Conservation (phyloP, 64 coral and sea anemone species). For the Montipora capricornis region DNA sequence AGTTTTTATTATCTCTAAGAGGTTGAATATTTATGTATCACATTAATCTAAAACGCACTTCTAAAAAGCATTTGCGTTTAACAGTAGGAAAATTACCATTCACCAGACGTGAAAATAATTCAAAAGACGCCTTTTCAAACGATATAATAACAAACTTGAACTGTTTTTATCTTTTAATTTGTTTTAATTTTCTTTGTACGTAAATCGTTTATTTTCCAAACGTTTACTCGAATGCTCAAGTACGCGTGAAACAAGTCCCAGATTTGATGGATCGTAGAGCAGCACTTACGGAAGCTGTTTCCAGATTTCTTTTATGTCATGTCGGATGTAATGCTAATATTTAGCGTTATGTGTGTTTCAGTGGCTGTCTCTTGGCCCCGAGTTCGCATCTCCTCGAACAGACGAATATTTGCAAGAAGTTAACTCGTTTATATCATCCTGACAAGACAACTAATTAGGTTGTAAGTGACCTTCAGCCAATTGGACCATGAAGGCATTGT, state of each 20-base stretch:
- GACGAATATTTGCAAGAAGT: constrained; percentile 13
- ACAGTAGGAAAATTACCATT: neutral
- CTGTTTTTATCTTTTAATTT: neutral
- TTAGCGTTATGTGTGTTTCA: neutral
- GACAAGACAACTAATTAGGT: constrained; percentile 18
- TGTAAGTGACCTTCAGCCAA: constrained; percentile 24
- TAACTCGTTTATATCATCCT: constrained; percentile 14
- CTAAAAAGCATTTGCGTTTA: too few relatives aligned
- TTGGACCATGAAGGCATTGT: constrained; percentile 10
- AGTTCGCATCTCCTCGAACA: neutral
- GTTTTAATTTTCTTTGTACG: neutral
- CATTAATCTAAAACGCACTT: too few relatives aligned
- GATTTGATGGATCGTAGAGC: neutral
- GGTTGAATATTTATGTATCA: too few relatives aligned
- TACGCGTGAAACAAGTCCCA: neutral
- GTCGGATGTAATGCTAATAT: neutral
- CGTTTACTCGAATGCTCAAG: constrained; percentile 7
- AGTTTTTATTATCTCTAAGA: too few relatives aligned
- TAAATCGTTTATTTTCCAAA: neutral
- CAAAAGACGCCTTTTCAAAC: neutral
- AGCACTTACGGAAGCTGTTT: constrained; percentile 4
- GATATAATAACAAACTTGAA: neutral
- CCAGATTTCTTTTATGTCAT: neutral
- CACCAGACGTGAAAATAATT: neutral
- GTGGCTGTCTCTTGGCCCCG: neutral